Percentiles rank a stretch among this genome's conserved stretches.
These are phyloP conservation scores for Chromis chromis DNA, from an alignment of 2,797 vertebrate genomes.

Conservation along the genomic window DNA sequence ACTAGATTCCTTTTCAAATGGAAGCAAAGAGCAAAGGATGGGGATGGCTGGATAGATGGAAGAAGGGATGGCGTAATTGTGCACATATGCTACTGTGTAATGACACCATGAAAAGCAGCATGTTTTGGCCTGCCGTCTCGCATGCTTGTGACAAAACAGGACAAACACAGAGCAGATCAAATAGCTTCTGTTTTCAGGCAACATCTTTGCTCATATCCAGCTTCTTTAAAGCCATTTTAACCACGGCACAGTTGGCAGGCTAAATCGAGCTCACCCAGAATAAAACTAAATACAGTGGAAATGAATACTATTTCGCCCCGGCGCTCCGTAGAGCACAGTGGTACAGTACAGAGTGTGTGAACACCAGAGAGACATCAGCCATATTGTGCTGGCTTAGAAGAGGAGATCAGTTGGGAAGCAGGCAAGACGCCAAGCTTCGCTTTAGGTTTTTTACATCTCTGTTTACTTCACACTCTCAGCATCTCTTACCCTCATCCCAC, in stretches of 20 bases:
- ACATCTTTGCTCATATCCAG: conserved; percentile 57
- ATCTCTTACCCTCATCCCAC: conserved; percentile 21
- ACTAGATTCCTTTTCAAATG: conserved; percentile 87
- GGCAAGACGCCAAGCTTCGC: conserved; percentile 79
- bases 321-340: conserved; percentile 54
- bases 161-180: conserved; percentile 72
- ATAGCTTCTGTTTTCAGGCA: conserved; percentile 75
- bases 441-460: conserved; percentile 38
- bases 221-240: conserved; percentile 70
- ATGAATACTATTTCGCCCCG: conserved; percentile 72
- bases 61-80: conserved; percentile 41
- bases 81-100: conserved; percentile 71
- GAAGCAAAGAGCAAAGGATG: conserved; percentile 39
- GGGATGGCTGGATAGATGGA: conserved; percentile 25
- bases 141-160: conserved; percentile 70
- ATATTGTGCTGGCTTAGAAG: conserved; percentile 85
- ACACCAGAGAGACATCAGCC: conserved; percentile 77
- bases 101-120: conserved; percentile 64
- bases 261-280: conserved; percentile 71
- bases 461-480: conserved; percentile 51
- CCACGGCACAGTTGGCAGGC: conserved; percentile 76
- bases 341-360: conserved; percentile 67
- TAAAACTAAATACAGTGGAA: conserved; percentile 69
- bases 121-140: conserved; percentile 67
- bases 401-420: conserved; percentile 82